Evolutionary conservation across 2,888 invertebrate genomes (phyloP), one percentile per base, ranked within the genome.

Genomic region (Heterodera filipjevi): DNA sequence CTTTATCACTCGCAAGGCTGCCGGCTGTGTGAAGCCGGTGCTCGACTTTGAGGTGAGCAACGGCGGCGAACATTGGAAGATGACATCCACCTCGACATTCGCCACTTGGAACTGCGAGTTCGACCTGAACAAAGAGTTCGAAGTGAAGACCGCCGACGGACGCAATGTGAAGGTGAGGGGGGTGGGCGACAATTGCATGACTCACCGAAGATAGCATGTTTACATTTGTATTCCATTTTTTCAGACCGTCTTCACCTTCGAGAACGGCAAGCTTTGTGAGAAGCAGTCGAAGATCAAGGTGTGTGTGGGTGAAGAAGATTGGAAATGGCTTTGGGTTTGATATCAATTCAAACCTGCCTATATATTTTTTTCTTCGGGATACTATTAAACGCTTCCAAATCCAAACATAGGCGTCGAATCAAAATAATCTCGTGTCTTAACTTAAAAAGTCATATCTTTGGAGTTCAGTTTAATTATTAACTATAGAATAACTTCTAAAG

Each of bases 121-220:
- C 79, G 84, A 85, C 77, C 74, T 89, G 66, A 87, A 85, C 77
- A 79, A 80, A 33, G 82, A 83, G 73, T 81, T 81, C 77, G 87
- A 89, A 33, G 85, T 86, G 74, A 84, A 83, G 78, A 89, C 89
- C 44, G 85, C 85, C 66, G 89, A 89, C 77, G 89, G 89, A 39
- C 85, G 89, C 76, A 82, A 84, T 16, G 82, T 88, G 35, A 85
- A 85, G 82, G 85, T 84, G 49, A 3, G 49, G 3, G 49, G 8
- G 39, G 39, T 39, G 39, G 39, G 39, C 6, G 39, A 39, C 39
- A 0, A 12, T 39, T 39, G 39, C 8, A 6, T 39, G 12, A 39
- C n/a, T n/a, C n/a, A n/a, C n/a, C n/a, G n/a, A n/a, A n/a, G n/a
- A n/a, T n/a, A n/a, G n/a, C n/a, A n/a, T n/a, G n/a, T n/a, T n/a